Evolutionary conservation across 2,797 vertebrate genomes (phyloP).

Genomic region (Picus viridis): DNA sequence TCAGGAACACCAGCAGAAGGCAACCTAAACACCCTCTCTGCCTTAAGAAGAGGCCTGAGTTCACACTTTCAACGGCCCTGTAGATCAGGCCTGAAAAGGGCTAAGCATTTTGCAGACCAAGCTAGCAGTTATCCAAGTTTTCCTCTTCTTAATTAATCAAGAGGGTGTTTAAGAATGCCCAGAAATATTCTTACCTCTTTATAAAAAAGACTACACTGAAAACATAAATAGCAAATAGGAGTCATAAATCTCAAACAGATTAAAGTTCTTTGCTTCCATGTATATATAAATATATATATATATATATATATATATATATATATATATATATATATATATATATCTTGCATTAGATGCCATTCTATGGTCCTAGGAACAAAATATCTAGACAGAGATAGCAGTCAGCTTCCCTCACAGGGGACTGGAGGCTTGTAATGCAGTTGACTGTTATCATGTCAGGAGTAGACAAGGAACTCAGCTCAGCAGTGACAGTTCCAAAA

Average conservation of each 20-base stretch:
- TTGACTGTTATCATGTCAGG: constrained; percentile 19
- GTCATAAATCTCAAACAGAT: not conserved
- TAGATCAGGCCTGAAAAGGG: not conserved
- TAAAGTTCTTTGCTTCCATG: not conserved
- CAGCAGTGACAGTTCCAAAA: constrained; percentile 38
- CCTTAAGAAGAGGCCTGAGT: not conserved
- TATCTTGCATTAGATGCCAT: not conserved
- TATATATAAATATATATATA: not conserved
- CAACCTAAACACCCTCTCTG: not conserved
- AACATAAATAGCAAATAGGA: not conserved
- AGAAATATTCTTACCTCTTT: not conserved
- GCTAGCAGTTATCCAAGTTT: not conserved
- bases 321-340: not conserved
- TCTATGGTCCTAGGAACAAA: not conserved
- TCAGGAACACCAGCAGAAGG: not conserved
- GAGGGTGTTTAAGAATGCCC: not conserved
- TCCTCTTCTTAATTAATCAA: not conserved
- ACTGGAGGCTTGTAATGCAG: not conserved
- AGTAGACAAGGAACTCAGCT: constrained; percentile 43
- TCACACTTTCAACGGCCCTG: not conserved
- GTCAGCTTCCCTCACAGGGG: not conserved
- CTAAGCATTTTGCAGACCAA: not conserved
- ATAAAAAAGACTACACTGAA: not conserved
- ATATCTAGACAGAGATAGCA: constrained; percentile 2
- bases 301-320: not conserved